These are phyloP conservation scores for Labrus mixtus DNA, from an alignment of 2,113 vertebrate genomes.

Conservation along the genomic window DNA sequence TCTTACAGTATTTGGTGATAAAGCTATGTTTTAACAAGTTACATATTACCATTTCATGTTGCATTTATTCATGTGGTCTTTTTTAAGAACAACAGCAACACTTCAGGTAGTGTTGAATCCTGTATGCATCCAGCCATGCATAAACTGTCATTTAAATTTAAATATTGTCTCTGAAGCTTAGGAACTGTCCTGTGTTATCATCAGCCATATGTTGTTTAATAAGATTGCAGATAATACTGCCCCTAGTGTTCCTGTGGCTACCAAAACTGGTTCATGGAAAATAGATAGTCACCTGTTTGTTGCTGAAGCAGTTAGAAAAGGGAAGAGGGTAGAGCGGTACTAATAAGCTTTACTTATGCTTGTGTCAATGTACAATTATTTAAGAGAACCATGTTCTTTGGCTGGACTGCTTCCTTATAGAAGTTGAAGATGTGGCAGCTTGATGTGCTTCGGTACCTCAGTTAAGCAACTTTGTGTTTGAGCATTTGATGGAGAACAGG, in stretches of 20 bases:
- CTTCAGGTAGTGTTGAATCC: neutral
- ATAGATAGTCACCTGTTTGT: neutral
- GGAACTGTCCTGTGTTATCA: neutral
- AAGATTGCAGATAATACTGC: neutral
- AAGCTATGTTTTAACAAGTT: neutral
- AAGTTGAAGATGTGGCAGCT: no score
- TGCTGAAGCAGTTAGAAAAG: no score
- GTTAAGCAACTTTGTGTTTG: no score
- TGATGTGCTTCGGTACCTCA: no score
- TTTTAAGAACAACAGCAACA: neutral
- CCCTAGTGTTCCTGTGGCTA: no score
- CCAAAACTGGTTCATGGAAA: neutral
- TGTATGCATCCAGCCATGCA: neutral
- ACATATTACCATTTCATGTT: neutral
- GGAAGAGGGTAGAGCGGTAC: no score
- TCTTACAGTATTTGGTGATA: neutral
- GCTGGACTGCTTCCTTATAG: no score
- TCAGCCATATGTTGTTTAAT: neutral
- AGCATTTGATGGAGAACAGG: no score
- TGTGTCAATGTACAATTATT: no score
- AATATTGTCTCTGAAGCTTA: neutral
- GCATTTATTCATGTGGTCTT: neutral
- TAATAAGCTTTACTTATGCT: neutral
- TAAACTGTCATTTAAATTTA: neutral
- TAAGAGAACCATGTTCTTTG: no score